Evolutionary conservation across 2,888 invertebrate species (phyloP), one percentile per base, ranked within the genome.

Genomic region (Platycheirus albimanus): DNA sequence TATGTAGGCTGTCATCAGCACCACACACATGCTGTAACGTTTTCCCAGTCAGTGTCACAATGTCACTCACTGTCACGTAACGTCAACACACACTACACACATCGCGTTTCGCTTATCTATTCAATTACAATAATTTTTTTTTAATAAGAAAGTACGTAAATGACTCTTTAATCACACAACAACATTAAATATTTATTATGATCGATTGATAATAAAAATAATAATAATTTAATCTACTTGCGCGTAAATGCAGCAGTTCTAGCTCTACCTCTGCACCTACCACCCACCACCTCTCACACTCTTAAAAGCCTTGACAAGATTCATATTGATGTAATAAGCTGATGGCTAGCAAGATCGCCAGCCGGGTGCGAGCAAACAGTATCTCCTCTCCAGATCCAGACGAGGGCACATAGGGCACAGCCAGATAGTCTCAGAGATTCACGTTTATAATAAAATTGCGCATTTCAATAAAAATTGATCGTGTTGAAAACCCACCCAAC

Each of bases 351-450:
- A 49, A 58, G 74, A 58, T 75, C 51, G 43, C 51, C 49, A 67
- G 41, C 56, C 56, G 66, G 74, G 72, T 64, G 54, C 38, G 36
- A 38, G 33, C 17, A 5, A 2, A 24, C 15, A 41, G 41, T 58
- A 58, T 58, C 58, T 41, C 24, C 58, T 28, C 28, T 28, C 15
- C 13, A 15, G 10, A 45, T 47, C 24, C 52, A 61, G 70, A 76
- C 67, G 69, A 58, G 66, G 72, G 49, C 58, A 64, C 51, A 52
- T 19, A 61, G 78, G 72, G 43, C 63, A 67, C 63, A 63, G 74
- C 52, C 61, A 61, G 61, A 61, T 76, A 54, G 51, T 67, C 58
- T 69, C 69, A 13, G 41, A 71, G 51, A 77, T 41, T 76, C 77
- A 41, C 43, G 41, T 15, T 52, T 33, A n/a, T 33, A 45, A 33